Percentiles rank a stretch among this genome's conserved stretches.
Evolutionary conservation across 1,140 invertebrate genomes (phyloP).

Genomic region (Drosophila nigromelanica): DNA sequence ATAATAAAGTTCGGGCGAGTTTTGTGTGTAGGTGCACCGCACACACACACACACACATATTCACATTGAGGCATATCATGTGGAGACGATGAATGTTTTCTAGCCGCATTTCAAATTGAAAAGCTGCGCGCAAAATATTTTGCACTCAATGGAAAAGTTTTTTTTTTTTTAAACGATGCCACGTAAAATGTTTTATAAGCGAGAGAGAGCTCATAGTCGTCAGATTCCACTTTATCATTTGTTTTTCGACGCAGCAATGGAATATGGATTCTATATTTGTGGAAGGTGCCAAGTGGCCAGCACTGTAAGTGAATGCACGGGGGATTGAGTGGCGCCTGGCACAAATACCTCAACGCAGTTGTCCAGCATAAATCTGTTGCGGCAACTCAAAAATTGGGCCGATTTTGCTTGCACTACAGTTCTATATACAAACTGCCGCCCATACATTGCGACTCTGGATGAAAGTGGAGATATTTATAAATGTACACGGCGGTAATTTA

Average conservation of each 20-base stretch:
- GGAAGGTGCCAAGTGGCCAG: constrained; percentile 58
- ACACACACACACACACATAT: constrained; percentile 8
- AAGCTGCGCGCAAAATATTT: constrained; percentile 38
- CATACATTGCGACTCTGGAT: not conserved
- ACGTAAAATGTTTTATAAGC: constrained; percentile 23
- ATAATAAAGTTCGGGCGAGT: constrained; percentile 54
- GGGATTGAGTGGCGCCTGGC: not conserved
- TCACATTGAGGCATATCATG: constrained; percentile 43
- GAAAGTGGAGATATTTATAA: not conserved
- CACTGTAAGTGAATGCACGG: not conserved
- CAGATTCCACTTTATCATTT: constrained; percentile 19
- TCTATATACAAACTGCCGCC: too few species aligned
- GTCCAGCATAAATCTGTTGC: constrained; percentile 67
- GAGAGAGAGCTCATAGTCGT: constrained; percentile 14
- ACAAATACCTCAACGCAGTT: constrained; percentile 66
- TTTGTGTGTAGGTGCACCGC: constrained; percentile 45
- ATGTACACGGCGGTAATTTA: not conserved
- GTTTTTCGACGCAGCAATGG: constrained; percentile 36
- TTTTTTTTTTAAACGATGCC: constrained; percentile 38
- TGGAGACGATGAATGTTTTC: constrained; percentile 34
- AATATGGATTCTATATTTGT: constrained; percentile 58
- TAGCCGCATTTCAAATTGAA: constrained; percentile 54
- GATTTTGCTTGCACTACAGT: constrained; percentile 42
- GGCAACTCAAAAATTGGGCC: constrained; percentile 56
- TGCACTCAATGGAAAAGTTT: constrained; percentile 38